Conservation (phyloP, 2,797 vertebrate genomes). For the Danio jaintianensis region DNA sequence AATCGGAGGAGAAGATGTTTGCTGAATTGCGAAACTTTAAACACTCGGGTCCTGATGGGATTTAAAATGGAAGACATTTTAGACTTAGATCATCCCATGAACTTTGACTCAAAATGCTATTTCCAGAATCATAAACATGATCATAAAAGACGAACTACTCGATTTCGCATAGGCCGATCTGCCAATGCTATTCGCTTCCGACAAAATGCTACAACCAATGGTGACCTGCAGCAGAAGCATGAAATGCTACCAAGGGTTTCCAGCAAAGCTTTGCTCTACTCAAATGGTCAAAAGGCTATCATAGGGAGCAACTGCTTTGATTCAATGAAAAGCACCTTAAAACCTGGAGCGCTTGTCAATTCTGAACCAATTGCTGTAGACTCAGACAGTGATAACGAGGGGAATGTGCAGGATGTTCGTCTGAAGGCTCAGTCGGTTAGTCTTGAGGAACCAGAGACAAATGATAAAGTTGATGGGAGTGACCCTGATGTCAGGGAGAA, state of each 20-base stretch:
- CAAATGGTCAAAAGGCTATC: constrained; percentile 64
- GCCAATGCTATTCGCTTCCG: constrained; percentile 75
- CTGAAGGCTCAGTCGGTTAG: constrained; percentile 37
- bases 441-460: constrained; percentile 53
- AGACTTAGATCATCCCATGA: constrained; percentile 88
- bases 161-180: constrained; percentile 84
- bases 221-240: constrained; percentile 53
- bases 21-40: constrained; percentile 87
- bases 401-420: constrained; percentile 43
- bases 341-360: constrained; percentile 70
- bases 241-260: constrained; percentile 28
- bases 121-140: constrained; percentile 79
- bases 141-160: constrained; percentile 82
- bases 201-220: constrained; percentile 64
- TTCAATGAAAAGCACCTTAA: constrained; percentile 85
- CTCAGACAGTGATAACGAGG: constrained; percentile 79
- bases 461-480: constrained; percentile 76
- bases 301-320: constrained; percentile 80
- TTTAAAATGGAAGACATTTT: constrained; percentile 93
- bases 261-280: constrained; percentile 45
- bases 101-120: constrained; percentile 78
- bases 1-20: constrained; percentile 91
- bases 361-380: constrained; percentile 79
- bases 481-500: constrained; percentile 84
- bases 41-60: constrained; percentile 87